These are phyloP conservation scores for Nudaria mundana DNA, from an alignment of 2,888 invertebrate genomes.

Conservation along the genomic window DNA sequence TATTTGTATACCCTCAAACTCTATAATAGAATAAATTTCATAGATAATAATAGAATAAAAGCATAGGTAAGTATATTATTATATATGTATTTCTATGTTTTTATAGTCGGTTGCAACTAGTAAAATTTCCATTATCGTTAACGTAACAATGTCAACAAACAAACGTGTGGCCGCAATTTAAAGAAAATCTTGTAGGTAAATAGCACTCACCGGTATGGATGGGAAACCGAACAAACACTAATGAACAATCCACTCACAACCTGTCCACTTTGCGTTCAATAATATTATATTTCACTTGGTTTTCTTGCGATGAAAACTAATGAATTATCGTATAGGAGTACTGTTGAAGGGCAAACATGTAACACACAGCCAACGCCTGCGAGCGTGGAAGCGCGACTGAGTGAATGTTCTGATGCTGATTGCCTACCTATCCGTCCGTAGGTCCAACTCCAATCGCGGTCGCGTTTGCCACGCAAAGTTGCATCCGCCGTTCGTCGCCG, in stretches of 20 bases:
- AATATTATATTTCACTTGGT: constrained; percentile 64
- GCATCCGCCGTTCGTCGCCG: constrained; percentile 38
- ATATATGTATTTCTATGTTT: too few species aligned
- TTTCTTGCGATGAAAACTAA: constrained; percentile 69
- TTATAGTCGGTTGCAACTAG: constrained; percentile 12
- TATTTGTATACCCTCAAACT: not conserved
- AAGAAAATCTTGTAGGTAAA: constrained; percentile 32
- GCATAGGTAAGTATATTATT: too few species aligned
- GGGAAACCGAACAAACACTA: constrained; percentile 31
- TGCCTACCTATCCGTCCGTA: constrained; percentile 33
- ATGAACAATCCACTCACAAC: constrained; percentile 53
- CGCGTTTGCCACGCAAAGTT: constrained; percentile 34
- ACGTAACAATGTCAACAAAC: constrained; percentile 59
- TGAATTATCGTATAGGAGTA: constrained; percentile 51
- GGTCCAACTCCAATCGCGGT: constrained; percentile 34
- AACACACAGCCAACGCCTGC: constrained; percentile 10
- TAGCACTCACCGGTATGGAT: constrained; percentile 49
- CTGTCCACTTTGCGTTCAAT: constrained; percentile 36
- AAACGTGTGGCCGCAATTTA: constrained; percentile 37
- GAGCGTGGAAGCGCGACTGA: constrained; percentile 45
- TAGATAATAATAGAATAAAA: too few species aligned
- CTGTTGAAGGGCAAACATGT: constrained; percentile 20
- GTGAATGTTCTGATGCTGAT: constrained; percentile 8
- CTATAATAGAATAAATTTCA: not conserved
- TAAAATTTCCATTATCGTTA: constrained; percentile 37